Base-by-base conservation (phyloP, 2,888 invertebrate genomes). In the Ceratothoa steindachneri region DNA sequence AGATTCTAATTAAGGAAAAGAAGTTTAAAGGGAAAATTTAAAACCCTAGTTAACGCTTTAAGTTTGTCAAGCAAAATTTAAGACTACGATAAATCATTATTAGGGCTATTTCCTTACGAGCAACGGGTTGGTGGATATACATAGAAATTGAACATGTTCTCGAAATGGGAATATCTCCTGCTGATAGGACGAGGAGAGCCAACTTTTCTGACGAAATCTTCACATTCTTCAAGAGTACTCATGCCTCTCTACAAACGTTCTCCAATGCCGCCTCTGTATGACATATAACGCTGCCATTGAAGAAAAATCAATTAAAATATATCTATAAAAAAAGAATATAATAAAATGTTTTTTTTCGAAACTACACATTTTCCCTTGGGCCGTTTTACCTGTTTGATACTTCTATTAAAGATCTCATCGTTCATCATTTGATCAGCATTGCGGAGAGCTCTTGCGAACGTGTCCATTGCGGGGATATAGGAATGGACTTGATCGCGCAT, bases 211-310 rank as follows among this genome's bases (percentile, higher is more conserved):
- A 78, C 53, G 71, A 73, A 75, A n/a, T 78, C 78, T 41, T 78
- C 78, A 12, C 78, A 78, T 67, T 78, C 78, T 55, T 78, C 78
- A 41, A 78, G 67, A 19, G 75, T 60, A 29, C 72, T 66, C 28
- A 67, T 67, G 41, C 75, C 75, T 67, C 72, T 70, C 68, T 78
- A 75, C 7, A 78, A 30, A 5, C 75, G 70, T 69, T 78, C 78
- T 1, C 78, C 78, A 22, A 75, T 60, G 84, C 88, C 88, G 22
- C 70, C 60, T 67, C 75, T 80, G 77, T 74, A 77, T 31, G 77
- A 75, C 30, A 71, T 30, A 69, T 80, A 75, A 41, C 74, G 74
- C 78, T 78, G 72, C 5, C 9, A 64, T 29, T 7, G 22, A 31
- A 31, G n/a, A n/a, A n/a, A n/a, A 27, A n/a, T n/a, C n/a, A n/a